phyloP scores from a whole-genome alignment of 2,797 vertebrate genomes.

The Alcedo atthis region DNA sequence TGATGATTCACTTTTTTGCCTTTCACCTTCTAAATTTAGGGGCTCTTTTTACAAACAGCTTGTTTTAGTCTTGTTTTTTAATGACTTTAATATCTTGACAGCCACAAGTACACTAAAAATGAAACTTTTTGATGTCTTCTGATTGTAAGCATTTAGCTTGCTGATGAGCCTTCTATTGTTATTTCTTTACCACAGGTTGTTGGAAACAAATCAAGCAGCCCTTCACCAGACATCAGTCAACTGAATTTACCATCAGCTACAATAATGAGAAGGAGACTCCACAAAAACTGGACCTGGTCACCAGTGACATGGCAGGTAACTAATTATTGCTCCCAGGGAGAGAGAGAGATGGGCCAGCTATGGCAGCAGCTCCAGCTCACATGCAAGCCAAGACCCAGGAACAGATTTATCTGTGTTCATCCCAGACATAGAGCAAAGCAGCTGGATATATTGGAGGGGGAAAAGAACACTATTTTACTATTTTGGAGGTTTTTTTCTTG shows the following conservation, averaged over 20 bases:
- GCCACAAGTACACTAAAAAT: not conserved
- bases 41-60: not conserved
- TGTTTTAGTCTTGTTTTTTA: not conserved
- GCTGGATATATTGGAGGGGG: not conserved
- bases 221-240: constrained; percentile 84
- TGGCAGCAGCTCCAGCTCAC: not conserved
- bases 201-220: constrained; percentile 89
- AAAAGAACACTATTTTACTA: not conserved
- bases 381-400: not conserved
- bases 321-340: constrained; percentile 1
- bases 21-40: not conserved
- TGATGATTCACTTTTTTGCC: constrained; percentile 25
- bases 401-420: not conserved
- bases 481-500: not conserved
- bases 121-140: not conserved
- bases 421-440: not conserved
- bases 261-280: constrained; percentile 83
- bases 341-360: not conserved
- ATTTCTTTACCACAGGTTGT: constrained; percentile 78
- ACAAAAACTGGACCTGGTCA: constrained; percentile 85
- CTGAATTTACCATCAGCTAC: constrained; percentile 89
- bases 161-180: not conserved
- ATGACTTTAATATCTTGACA: not conserved
- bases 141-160: not conserved
- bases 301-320: constrained; percentile 85